phyloP scores from a whole-genome alignment of 2,113 vertebrate species.

The Epinephelus lanceolatus region DNA sequence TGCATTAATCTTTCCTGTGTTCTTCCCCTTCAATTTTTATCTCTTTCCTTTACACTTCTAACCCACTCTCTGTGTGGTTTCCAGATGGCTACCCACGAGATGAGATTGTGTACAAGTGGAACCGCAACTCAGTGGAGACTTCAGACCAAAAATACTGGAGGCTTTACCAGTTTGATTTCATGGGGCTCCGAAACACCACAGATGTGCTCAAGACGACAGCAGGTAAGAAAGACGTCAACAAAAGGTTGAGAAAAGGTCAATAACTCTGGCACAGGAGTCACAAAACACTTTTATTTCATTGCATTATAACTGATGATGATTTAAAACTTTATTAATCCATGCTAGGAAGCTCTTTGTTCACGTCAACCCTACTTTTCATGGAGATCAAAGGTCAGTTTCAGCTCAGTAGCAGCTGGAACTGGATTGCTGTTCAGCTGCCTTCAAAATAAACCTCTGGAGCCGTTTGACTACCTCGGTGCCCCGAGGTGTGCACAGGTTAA shows the following conservation, averaged over 20 bases:
- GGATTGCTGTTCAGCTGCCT: background rate
- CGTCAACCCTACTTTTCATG: background rate
- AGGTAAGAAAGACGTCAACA: slow-evolving; percentile 81
- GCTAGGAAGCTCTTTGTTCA: background rate
- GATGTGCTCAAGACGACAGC: slow-evolving; percentile 92
- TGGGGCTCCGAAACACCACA: slow-evolving; percentile 94
- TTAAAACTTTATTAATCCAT: background rate
- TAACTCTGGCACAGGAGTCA: too few relatives aligned
- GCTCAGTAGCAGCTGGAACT: background rate
- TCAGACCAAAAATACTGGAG: slow-evolving; percentile 97
- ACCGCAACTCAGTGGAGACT: slow-evolving; percentile 93
- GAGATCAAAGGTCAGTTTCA: background rate
- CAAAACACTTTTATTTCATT: background rate
- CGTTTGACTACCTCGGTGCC: background rate
- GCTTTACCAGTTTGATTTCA: slow-evolving; percentile 98
- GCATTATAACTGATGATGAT: background rate
- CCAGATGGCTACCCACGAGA: slow-evolving; percentile 96
- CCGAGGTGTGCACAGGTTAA: slow-evolving; percentile 37
- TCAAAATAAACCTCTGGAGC: background rate
- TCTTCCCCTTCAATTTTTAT: slow-evolving; percentile 16
- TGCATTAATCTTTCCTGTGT: slow-evolving; percentile 32
- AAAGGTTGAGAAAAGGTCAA: background rate
- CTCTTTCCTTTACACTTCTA: background rate
- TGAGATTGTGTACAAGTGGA: slow-evolving; percentile 97
- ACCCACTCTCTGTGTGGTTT: slow-evolving; percentile 67